These are phyloP conservation scores for Orycteropus afer DNA, from an alignment of 2,113 vertebrate species.

Conservation along the genomic window DNA sequence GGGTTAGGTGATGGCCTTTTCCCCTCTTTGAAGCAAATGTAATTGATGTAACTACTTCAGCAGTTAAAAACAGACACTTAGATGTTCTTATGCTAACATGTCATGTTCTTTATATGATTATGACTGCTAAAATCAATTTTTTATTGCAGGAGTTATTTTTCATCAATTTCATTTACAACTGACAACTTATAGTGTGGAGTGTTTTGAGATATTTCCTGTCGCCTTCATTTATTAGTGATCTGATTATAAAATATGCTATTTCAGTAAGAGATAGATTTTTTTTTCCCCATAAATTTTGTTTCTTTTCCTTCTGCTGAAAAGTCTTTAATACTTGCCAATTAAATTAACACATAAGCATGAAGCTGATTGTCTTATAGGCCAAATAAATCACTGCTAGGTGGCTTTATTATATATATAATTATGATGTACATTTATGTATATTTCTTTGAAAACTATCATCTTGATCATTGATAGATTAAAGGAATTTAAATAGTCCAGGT, in stretches of 20 bases:
- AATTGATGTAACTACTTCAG: slow-evolving; percentile 44
- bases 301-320: slow-evolving; percentile 44
- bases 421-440: background rate
- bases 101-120: slow-evolving; percentile 64
- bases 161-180: slow-evolving; percentile 79
- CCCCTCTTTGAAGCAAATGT: slow-evolving; percentile 8
- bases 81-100: slow-evolving; percentile 56
- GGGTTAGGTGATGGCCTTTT: accelerated
- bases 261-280: slow-evolving; percentile 58
- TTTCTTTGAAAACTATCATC: slow-evolving; percentile 10
- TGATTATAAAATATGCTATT: slow-evolving; percentile 66
- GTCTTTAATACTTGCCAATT: slow-evolving; percentile 55
- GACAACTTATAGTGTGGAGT: slow-evolving; percentile 49
- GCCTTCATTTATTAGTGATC: slow-evolving; percentile 71
- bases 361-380: slow-evolving; percentile 10
- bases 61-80: slow-evolving; percentile 43
- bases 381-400: slow-evolving; percentile 20
- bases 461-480: background rate
- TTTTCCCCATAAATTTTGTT: slow-evolving; percentile 62
- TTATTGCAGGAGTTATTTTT: slow-evolving; percentile 82
- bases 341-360: slow-evolving; percentile 50
- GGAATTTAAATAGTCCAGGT: background rate
- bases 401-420: slow-evolving; percentile 13
- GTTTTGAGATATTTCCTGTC: slow-evolving; percentile 76
- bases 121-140: slow-evolving; percentile 76